Percentiles rank a stretch among this genome's conserved stretches.
phyloP scores from a whole-genome alignment of 37 sponge, comb jelly and placozoan genomes.

The Beroe forskalii region DNA sequence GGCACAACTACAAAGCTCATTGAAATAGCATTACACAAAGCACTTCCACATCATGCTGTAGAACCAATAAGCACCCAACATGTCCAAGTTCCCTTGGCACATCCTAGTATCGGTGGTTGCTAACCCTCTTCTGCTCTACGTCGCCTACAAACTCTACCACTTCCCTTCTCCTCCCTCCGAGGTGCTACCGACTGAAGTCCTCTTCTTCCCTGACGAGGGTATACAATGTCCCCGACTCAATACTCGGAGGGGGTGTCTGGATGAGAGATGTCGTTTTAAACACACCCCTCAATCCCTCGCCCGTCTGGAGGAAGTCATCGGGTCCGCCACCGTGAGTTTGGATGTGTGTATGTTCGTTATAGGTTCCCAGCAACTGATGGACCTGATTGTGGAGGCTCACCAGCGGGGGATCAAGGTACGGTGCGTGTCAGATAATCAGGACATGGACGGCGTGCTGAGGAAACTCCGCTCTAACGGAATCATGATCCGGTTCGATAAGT shows the following conservation, averaged over 20 bases:
- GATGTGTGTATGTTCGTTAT: constrained; percentile 65
- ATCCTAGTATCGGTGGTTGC: background rate
- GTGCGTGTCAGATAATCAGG: constrained; percentile 3
- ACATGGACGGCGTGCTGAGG: constrained; percentile 43
- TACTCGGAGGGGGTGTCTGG: background rate
- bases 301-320: background rate
- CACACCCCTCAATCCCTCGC: constrained; percentile 36
- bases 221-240: constrained; percentile 51
- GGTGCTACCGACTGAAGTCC: background rate
- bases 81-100: background rate
- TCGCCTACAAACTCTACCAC: constrained; percentile 51
- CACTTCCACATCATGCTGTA: no score
- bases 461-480: constrained; percentile 33
- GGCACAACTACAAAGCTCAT: no score
- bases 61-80: no score
- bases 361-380: constrained; percentile 23
- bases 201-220: constrained; percentile 55
- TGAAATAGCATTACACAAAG: no score
- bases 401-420: constrained; percentile 17
- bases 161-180: background rate
- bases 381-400: background rate
- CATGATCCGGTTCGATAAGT: constrained; percentile 5
- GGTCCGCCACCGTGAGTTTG: background rate
- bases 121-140: constrained; percentile 15
- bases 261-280: background rate